phyloP scores from a whole-genome alignment of 2,888 invertebrate species.

The Diogma glabrata region DNA sequence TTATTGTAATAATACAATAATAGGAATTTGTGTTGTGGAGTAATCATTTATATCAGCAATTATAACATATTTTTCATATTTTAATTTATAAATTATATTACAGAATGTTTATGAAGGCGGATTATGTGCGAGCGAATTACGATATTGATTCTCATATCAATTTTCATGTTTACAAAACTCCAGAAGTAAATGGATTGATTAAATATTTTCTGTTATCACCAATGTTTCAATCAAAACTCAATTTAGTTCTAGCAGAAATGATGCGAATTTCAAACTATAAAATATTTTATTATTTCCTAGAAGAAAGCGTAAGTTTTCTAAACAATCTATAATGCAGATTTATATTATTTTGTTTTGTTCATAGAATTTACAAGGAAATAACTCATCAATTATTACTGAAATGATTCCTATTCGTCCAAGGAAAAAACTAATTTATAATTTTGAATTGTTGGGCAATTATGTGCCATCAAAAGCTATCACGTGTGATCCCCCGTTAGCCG shows the following conservation, averaged over 20 bases:
- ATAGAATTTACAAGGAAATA: slow-evolving; percentile 28
- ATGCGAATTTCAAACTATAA: slow-evolving; percentile 37
- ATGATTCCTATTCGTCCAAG: slow-evolving; percentile 15
- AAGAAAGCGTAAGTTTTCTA: slow-evolving; percentile 17
- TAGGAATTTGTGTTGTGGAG: too few species aligned
- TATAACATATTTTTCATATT: too few species aligned
- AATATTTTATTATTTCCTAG: slow-evolving; percentile 36
- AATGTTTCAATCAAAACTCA: slow-evolving; percentile 30
- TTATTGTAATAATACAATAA: too few species aligned
- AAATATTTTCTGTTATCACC: slow-evolving; percentile 33
- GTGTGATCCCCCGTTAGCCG: slow-evolving; percentile 15
- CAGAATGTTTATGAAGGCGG: slow-evolving; percentile 8
- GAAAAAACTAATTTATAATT: neutral
- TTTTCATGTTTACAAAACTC: slow-evolving; percentile 1
- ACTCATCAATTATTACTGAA: slow-evolving; percentile 24
- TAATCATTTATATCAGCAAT: too few species aligned
- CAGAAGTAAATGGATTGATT: slow-evolving; percentile 15
- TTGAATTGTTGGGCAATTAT: slow-evolving; percentile 4
- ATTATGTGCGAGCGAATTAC: slow-evolving; percentile 11
- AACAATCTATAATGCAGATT: too few species aligned
- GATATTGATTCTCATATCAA: slow-evolving; percentile 12
- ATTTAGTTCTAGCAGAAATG: slow-evolving; percentile 40
- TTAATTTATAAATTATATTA: too few species aligned
- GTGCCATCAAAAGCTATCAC: slow-evolving; percentile 13
- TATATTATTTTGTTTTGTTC: too few species aligned